Evolutionary conservation across 2,888 invertebrate species (phyloP).

Genomic region (Crioceris asparagi): DNA sequence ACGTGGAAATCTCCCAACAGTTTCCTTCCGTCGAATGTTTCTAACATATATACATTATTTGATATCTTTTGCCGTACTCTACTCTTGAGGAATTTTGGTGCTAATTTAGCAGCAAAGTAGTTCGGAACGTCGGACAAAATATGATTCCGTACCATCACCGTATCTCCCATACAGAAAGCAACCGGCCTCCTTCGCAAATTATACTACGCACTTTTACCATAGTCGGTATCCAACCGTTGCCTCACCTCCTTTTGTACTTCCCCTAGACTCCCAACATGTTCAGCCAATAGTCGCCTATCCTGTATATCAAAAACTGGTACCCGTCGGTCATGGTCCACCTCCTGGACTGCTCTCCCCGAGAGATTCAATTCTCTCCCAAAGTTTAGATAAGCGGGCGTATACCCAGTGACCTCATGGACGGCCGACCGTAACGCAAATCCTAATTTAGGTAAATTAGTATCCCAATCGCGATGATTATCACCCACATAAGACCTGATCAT

Average conservation of each 20-base stretch:
- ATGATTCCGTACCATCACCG: too few relatives aligned
- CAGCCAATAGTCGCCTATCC: background rate
- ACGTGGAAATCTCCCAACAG: too few relatives aligned
- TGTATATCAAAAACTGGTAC: background rate
- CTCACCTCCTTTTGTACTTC: background rate
- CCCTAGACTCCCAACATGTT: slow-evolving; percentile 1
- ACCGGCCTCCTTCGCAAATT: slow-evolving; percentile 3
- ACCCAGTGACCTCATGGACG: slow-evolving; percentile 2
- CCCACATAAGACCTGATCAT: too few relatives aligned
- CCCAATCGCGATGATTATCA: too few relatives aligned
- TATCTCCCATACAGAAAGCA: too few relatives aligned
- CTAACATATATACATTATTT: too few relatives aligned
- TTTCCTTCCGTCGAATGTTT: too few relatives aligned
- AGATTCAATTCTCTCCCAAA: slow-evolving; percentile 1
- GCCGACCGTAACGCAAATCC: background rate
- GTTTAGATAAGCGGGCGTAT: slow-evolving; percentile 2
- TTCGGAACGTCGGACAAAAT: too few relatives aligned
- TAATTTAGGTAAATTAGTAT: too few relatives aligned
- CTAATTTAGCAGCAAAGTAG: too few relatives aligned
- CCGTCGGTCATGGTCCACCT: background rate
- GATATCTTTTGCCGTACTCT: too few relatives aligned
- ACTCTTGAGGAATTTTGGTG: too few relatives aligned
- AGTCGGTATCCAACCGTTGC: background rate
- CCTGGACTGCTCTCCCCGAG: background rate
- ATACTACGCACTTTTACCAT: slow-evolving; percentile 1